Conservation (phyloP, 2,888 invertebrate species). For the Mythimna albipuncta region DNA sequence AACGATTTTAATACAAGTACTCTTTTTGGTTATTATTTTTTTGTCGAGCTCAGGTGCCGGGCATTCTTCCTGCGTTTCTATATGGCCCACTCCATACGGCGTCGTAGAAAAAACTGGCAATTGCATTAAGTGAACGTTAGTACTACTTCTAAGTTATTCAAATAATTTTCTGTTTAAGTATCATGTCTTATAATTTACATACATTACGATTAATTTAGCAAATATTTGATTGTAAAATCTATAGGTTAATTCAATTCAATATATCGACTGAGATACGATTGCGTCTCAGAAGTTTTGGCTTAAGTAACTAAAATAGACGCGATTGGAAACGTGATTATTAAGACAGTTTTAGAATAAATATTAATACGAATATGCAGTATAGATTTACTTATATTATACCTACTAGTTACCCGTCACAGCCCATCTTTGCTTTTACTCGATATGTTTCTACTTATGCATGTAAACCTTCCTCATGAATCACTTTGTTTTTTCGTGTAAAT, state of each 20-base stretch:
- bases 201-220: conserved; percentile 29
- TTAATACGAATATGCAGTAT: no score
- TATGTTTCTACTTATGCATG: no score
- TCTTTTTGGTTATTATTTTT: conserved; percentile 49
- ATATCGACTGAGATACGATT: conserved; percentile 38
- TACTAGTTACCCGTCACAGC: no score
- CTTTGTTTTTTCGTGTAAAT: no score
- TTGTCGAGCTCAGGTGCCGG: conserved; percentile 19
- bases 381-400: no score
- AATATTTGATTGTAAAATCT: conserved; percentile 39
- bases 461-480: no score
- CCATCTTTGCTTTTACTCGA: no score
- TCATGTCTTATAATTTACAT: conserved; percentile 30
- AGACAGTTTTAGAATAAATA: background rate
- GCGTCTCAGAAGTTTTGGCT: conserved; percentile 27
- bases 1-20: conserved; percentile 26
- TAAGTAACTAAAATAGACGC: conserved; percentile 10
- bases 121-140: conserved; percentile 12
- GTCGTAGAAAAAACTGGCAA: conserved; percentile 38
- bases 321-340: conserved; percentile 26
- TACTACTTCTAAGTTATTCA: conserved; percentile 32
- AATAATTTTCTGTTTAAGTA: conserved; percentile 38
- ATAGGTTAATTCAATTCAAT: conserved; percentile 25
- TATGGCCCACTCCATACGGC: conserved; percentile 35
- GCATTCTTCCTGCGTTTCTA: conserved; percentile 30